These are phyloP conservation scores for Drosophila pegasa DNA, from an alignment of 2,888 invertebrate species.

Conservation along the genomic window DNA sequence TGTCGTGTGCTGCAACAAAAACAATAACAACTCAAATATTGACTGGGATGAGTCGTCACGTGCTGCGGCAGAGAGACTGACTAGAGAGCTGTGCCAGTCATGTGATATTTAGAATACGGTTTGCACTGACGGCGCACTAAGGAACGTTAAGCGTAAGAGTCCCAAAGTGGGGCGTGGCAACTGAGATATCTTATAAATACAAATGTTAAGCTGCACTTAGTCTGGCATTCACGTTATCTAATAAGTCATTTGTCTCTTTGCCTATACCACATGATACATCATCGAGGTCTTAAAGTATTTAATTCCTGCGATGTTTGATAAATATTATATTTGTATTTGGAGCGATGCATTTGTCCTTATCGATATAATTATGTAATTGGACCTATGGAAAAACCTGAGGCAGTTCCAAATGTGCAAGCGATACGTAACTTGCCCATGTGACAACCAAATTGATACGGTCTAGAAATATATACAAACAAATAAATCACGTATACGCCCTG, in stretches of 20 bases:
- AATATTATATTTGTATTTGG: slow-evolving; percentile 5
- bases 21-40: slow-evolving; percentile 53
- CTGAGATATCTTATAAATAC: slow-evolving; percentile 22
- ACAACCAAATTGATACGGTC: slow-evolving; percentile 34
- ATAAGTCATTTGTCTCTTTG: slow-evolving; percentile 8
- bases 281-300: slow-evolving; percentile 43
- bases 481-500: slow-evolving; percentile 11
- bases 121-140: slow-evolving; percentile 58
- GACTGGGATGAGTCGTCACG: slow-evolving; percentile 54
- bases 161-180: background rate
- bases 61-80: slow-evolving; percentile 51
- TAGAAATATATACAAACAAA: slow-evolving; percentile 17
- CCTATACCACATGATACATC: slow-evolving; percentile 65
- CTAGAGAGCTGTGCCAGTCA: slow-evolving; percentile 56
- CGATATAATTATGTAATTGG: slow-evolving; percentile 35
- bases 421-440: slow-evolving; percentile 53
- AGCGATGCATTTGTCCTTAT: slow-evolving; percentile 57
- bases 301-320: slow-evolving; percentile 40
- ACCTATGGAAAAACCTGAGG: background rate
- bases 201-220: slow-evolving; percentile 35
- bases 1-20: slow-evolving; percentile 34
- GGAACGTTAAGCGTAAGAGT: slow-evolving; percentile 51
- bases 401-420: slow-evolving; percentile 8
- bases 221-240: slow-evolving; percentile 35
- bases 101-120: slow-evolving; percentile 58